Conservation (phyloP, 1,140 invertebrate genomes). For the Reticulitermes speratus region DNA sequence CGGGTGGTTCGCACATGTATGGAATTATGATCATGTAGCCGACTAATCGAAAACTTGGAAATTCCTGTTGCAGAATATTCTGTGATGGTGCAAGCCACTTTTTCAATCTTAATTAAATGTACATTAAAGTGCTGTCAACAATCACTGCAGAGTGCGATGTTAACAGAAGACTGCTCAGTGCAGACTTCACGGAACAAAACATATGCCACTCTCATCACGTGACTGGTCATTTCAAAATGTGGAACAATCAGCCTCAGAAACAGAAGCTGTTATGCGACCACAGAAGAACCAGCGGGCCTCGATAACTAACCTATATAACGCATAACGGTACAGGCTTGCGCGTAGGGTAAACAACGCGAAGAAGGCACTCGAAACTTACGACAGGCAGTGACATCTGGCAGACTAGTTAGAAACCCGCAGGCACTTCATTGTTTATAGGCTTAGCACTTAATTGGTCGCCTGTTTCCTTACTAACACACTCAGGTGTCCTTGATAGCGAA, state of each 20-base stretch:
- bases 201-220: not conserved
- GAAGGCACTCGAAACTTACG: not conserved
- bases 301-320: not conserved
- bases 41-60: too few relatives aligned
- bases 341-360: not conserved
- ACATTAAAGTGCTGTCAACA: too few relatives aligned
- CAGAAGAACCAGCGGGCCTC: not conserved
- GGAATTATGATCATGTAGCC: too few relatives aligned
- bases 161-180: too few relatives aligned
- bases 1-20: too few relatives aligned
- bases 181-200: not conserved
- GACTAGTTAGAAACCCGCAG: not conserved
- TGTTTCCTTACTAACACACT: not conserved
- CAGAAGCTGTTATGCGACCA: not conserved
- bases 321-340: not conserved
- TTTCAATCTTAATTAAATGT: too few relatives aligned
- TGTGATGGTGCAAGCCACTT: too few relatives aligned
- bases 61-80: too few relatives aligned
- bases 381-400: constrained; percentile 10
- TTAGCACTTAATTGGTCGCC: not conserved
- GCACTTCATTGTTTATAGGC: not conserved
- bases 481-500: not conserved
- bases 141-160: too few relatives aligned
- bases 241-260: not conserved
- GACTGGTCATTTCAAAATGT: constrained; percentile 8